Evolutionary conservation across 2,797 vertebrate genomes (phyloP), one percentile per base, ranked within the genome.

Genomic region (Synanceia verrucosa): DNA sequence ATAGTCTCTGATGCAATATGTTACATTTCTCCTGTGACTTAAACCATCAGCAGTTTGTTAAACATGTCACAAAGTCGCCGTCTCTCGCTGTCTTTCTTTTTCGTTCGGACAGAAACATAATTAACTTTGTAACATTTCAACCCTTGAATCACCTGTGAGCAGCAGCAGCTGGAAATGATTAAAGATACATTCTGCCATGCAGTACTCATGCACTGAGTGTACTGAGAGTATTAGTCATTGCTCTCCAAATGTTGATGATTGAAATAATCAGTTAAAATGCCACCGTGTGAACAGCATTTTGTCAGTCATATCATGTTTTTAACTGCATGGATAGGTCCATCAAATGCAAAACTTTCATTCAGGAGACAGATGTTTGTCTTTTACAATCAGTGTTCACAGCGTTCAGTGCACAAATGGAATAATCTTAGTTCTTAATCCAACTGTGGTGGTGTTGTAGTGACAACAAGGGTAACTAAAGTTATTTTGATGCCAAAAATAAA

Each of bases 1-100:
- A 91, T 73, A 81, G 79, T 57, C 70, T 61, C 76, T 92, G 90
- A 89, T 82, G 88, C 89, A 88, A 92, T 84, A 70, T 76, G 77
- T 70, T 57, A 71, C 46, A 67, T 56, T 62, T 79, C 66, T 69
- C 65, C 71, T 74, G 77, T 81, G 81, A 79, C 63, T 83, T 23
- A 48, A 68, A 43, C 77, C 65, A 82, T 79, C 68, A 79, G 71
- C 70, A 70, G 55, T 80, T 76, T 67, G 65, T 76, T 65, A 21
- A 68, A 29, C 46, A 43, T 52, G 37, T 29, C 48, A 65, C 64
- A 43, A 23, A 33, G 37, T 82, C 70, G 57, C 60, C 16, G 9
- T 52, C 60, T 69, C 56, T 55, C 65, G 47, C 58, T 56, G 56
- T 43, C 58, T 58, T 44, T 60, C 16, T 33, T 56, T 72, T 24